Base-by-base conservation (phyloP, 2,797 vertebrate genomes). In the Xyrichtys novacula region DNA sequence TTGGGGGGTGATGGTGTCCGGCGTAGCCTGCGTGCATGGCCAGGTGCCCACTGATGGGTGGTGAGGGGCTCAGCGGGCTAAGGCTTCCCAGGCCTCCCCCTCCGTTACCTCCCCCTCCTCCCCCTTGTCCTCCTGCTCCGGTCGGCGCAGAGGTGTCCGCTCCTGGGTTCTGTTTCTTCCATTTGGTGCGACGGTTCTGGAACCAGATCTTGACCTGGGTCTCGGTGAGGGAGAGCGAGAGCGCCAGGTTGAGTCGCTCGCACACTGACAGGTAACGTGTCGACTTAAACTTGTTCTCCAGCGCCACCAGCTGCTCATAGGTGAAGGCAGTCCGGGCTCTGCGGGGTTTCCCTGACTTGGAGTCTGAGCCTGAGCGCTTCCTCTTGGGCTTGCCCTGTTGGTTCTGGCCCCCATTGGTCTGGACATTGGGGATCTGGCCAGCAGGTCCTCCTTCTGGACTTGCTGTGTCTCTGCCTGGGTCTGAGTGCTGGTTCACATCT, bases 161-260 rank as follows among this genome's bases (percentile, higher is more conserved):
- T 1, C 96, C 97, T 0, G 96, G 96, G 81, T 98, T 97, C 85
- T 98, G 96, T 84, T 98, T 98, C 95, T 98, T 98, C 96, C 96
- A 97, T 92, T 98, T 98, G 88, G 96, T 98, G 69, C 96, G 91
- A 16, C 96, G 95, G 85, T 98, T 98, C 91, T 97, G 96, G 89
- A 97, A 97, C 96, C 96, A 97, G 85, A 98, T 97, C 91, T 98
- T 98, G 53, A 98, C 96, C 90, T 97, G 96, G 23, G 96, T 97
- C 92, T 97, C 96, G 0, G 96, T 97, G 73, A 98, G 94, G 67
- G 96, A 97, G 5, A 97, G 94, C 1, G 96, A 97, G 82, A 97
- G 90, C 0, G 96, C 96, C 93, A 97, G 89, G 89, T 97, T 98
- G 68, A 98, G 96, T 56, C 96, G 93, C 89, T 98, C 96, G 31